Evolutionary conservation across 2,888 invertebrate genomes (phyloP), one percentile per base, ranked within the genome.

Genomic region (Vanessa cardui): DNA sequence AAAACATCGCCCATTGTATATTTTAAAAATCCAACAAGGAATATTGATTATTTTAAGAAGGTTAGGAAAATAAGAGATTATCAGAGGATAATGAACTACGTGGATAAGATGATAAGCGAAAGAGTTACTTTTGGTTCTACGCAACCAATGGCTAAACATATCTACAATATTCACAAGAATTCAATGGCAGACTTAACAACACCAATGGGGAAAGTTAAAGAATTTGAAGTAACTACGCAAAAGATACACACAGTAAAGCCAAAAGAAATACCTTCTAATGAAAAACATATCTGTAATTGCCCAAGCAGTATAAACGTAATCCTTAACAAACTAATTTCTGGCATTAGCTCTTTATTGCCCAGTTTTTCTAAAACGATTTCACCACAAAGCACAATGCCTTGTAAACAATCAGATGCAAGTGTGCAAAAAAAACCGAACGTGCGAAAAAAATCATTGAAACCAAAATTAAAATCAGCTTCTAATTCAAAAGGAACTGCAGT

Each of bases 21-120:
- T 20, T 81, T 81, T 66, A 86, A 81, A 75, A 82, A 74, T 61
- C 81, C 84, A 26, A 79, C 79, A 4, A 84, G 85, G 46, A 82
- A 86, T 16, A 82, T 87, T 5, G 91, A 93, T 16, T 87, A 87
- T 67, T 85, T 90, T 18, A 81, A 78, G 7, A 91, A 85, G 78
- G 79, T 82, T 33, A 84, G 85, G 72, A 88, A 90, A 75, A 83
- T 86, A 44, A 85, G 85, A 74, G 85, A 89, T 60, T 86, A 89
- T 66, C 78, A 88, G 73, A 82, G 86, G 74, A 81, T 88, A n/a
- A 76, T 86, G 63, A 85, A 85, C 60, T 89, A 88, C 72, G 79
- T 90, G 2, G 83, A 89, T 68, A 89, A 88, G 80, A 89, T 89
- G 85, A 82, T 86, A 21, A 84, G 72, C 64, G 85, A 85, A 12